Percentiles rank a stretch among this genome's conserved stretches.
These are phyloP conservation scores for Eptesicus fuscus DNA, from an alignment of 2,113 vertebrate species.

Conservation along the genomic window DNA sequence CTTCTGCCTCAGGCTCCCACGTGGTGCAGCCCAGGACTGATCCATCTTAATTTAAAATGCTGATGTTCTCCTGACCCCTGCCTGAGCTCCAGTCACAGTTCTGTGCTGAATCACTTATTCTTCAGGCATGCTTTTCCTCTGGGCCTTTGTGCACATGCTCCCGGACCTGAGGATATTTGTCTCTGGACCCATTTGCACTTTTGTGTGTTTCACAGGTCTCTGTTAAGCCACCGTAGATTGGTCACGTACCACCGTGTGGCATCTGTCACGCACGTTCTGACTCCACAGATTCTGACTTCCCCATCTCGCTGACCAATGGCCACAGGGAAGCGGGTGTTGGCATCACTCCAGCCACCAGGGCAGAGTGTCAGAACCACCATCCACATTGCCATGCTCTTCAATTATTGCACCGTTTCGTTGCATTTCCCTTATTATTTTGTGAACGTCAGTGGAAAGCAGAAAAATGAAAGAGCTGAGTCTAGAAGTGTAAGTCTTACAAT, in stretches of 20 bases:
- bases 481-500: background rate
- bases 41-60: background rate
- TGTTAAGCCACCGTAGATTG: background rate
- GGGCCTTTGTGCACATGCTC: background rate
- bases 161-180: background rate
- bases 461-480: background rate
- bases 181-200: background rate
- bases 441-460: background rate
- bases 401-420: fast-evolving
- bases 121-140: background rate
- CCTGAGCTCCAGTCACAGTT: background rate
- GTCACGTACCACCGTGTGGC: fast-evolving
- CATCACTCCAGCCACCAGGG: fast-evolving
- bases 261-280: background rate
- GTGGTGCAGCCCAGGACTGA: background rate
- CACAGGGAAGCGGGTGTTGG: fast-evolving
- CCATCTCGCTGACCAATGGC: background rate
- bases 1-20: background rate
- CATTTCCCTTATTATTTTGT: background rate
- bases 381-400: background rate
- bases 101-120: background rate
- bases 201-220: background rate
- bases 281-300: background rate
- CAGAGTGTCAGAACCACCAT: background rate
- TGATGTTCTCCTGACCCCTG: too few relatives aligned